Conservation (phyloP, 2,888 invertebrate species). For the Cremastobaeus sp. region DNA sequence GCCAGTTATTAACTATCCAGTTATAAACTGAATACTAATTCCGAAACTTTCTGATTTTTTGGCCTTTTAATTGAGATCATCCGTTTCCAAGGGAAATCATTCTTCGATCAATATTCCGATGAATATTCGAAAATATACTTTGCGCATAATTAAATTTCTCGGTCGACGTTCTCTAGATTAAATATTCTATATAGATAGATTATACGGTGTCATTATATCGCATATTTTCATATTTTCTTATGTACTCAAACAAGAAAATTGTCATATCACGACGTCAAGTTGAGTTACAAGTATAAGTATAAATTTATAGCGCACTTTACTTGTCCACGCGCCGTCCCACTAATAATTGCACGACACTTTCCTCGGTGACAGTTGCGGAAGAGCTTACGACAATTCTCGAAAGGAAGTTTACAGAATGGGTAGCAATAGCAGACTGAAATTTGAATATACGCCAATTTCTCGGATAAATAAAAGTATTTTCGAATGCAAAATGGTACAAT, state of each 20-base stretch:
- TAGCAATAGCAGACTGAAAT: constrained; percentile 52
- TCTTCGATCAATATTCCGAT: too few species aligned
- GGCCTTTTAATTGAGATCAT: too few species aligned
- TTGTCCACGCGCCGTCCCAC: constrained; percentile 54
- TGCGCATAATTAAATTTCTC: too few species aligned
- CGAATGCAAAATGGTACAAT: too few species aligned
- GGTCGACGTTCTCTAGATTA: too few species aligned
- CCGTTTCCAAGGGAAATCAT: too few species aligned
- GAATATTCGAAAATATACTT: too few species aligned
- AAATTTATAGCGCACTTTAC: constrained; percentile 46
- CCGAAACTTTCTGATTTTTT: too few species aligned
- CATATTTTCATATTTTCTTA: constrained; percentile 22
- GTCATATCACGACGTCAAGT: constrained; percentile 11
- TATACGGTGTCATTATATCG: background rate
- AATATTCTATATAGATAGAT: too few species aligned
- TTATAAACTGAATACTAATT: too few species aligned
- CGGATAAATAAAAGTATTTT: constrained; percentile 25
- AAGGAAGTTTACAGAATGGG: constrained; percentile 58
- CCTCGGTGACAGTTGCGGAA: constrained; percentile 60
- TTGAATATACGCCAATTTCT: constrained; percentile 32
- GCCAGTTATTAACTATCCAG: constrained; percentile 21
- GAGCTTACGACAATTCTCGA: constrained; percentile 59
- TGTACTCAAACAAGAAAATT: constrained; percentile 35
- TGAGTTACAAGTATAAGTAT: constrained; percentile 30
- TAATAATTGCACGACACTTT: constrained; percentile 58